Evolutionary conservation across 2,888 invertebrate genomes (phyloP), one percentile per base, ranked within the genome.

Genomic region (Agonopterix alstromeriana): DNA sequence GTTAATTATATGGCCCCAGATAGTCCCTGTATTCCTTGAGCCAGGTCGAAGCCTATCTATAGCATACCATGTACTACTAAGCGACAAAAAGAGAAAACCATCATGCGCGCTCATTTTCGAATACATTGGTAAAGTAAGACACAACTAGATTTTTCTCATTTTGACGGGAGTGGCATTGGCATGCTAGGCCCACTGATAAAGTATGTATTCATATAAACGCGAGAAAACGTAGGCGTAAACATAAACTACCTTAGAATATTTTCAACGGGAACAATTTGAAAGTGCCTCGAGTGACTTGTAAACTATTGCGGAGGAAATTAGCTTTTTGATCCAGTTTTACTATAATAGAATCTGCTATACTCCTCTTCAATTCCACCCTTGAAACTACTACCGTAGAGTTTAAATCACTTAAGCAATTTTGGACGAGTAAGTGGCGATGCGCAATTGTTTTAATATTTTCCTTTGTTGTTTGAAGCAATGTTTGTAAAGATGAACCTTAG

Each of bases 361-460:
- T 17, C 17, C 17, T 17, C 27, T 27, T 5, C 27, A 27, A 27
- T 27, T 27, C 27, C 27, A 27, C 27, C 27, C 27, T 27, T 27
- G 7, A 27, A 5, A 27, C 27, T 27, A 27, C 1, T 1, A 27
- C 2, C 0, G 27, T 27, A 27, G 27, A 27, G 27, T 27, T 27
- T 27, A 27, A 27, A 27, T 27, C 10, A 36, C 44, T 12, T 44
- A 45, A 45, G 5, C 36, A 14, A 17, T 45, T 36, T 36, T 9
- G 7, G 45, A 36, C 45, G 12, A 11, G 45, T 45, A 35, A 43
- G 9, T 62, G 57, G 63, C 60, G 64, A 70, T 67, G 63, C 58
- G 59, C 70, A 66, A 71, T 70, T 71, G 70, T 71, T 70, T 68
- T 60, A 67, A 14, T 10, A 44, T 8, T 9, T 14, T 62, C 67